Conservation (phyloP, 2,888 invertebrate genomes). For the Platynereis dumerilii region DNA sequence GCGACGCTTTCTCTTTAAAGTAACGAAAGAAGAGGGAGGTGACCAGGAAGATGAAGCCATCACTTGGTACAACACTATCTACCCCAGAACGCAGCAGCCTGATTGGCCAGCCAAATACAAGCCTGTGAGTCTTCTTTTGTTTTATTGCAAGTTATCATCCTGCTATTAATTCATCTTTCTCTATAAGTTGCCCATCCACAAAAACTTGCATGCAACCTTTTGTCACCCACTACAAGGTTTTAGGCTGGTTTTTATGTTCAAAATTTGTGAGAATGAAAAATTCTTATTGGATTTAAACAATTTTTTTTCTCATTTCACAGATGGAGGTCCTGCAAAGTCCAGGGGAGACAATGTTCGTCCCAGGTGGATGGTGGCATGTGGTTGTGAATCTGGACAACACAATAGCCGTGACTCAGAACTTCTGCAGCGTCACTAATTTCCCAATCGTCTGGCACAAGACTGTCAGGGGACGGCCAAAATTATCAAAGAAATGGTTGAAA, state of each 20-base stretch:
- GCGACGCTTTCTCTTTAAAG: too few relatives aligned
- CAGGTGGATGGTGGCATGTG: constrained; percentile 99
- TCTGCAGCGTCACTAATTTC: constrained; percentile 87
- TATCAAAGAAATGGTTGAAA: constrained; percentile 88
- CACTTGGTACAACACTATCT: constrained; percentile 95
- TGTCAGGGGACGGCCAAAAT: constrained; percentile 86
- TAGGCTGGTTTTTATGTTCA: too few relatives aligned
- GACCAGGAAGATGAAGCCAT: constrained; percentile 98
- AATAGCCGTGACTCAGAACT: constrained; percentile 98
- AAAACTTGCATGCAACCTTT: too few relatives aligned
- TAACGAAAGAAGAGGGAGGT: constrained; percentile 88
- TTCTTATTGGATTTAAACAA: too few relatives aligned
- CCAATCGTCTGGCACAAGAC: constrained; percentile 99
- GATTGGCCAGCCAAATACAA: constrained; percentile 90
- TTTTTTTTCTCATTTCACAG: constrained; percentile 62
- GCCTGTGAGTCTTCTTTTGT: constrained; percentile 70
- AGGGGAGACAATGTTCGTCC: constrained; percentile 97
- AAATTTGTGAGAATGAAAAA: too few relatives aligned
- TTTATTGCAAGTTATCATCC: neutral
- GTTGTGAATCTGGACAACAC: constrained; percentile 96
- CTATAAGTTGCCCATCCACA: too few relatives aligned
- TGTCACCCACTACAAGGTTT: too few relatives aligned
- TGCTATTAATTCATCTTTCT: too few relatives aligned
- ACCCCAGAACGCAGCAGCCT: constrained; percentile 87
- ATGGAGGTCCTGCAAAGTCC: constrained; percentile 93